Evolutionary conservation across 2,888 invertebrate genomes (phyloP), one percentile per base, ranked within the genome.

Genomic region (Hypomecis atomaria): DNA sequence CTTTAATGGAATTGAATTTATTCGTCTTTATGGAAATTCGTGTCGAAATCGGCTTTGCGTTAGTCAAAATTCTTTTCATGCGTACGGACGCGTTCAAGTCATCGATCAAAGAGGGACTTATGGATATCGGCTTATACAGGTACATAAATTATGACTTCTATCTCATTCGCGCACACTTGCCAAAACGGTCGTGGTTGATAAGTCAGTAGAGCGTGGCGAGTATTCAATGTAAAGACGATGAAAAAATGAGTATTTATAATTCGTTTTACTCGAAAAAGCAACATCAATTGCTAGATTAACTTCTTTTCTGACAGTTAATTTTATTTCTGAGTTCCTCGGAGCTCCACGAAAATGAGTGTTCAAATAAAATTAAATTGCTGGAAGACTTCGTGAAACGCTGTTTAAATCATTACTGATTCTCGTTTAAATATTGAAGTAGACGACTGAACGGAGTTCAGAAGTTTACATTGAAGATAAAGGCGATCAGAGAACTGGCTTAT

Each of bases 391-490:
- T 38, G 13, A 53, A 43, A 11, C 8, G 10, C 13, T 55, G 40
- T 45, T 55, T 54, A 62, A 63, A 48, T 49, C 53, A 59, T 48
- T 63, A 44, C 48, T 36, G 49, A 61, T 61, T 62, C 62, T 45
- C 59, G 37, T 36, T 50, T 56, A 64, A 61, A 64, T 59, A 61
- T 61, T 67, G 42, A 59, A 67, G 50, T 50, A 61, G 55, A 56
- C 55, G 42, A 48, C 48, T 36, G 40, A 52, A 65, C 45, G 49
- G 42, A 43, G 38, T 23, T 48, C 37, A 43, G 43, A 62, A 62
- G 62, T 62, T 67, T 62, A 53, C 48, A 48, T 52, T 55, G 62
- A 59, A 67, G 70, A 66, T 69, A 63, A 64, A 68, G 59, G 50
- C 64, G 59, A 59, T 64, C 49, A 34, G 36, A 47, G 44, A 55